Evolutionary conservation across 2,113 vertebrate species (phyloP), one percentile per base, ranked within the genome.

Genomic region (Megaptera novaeangliae): DNA sequence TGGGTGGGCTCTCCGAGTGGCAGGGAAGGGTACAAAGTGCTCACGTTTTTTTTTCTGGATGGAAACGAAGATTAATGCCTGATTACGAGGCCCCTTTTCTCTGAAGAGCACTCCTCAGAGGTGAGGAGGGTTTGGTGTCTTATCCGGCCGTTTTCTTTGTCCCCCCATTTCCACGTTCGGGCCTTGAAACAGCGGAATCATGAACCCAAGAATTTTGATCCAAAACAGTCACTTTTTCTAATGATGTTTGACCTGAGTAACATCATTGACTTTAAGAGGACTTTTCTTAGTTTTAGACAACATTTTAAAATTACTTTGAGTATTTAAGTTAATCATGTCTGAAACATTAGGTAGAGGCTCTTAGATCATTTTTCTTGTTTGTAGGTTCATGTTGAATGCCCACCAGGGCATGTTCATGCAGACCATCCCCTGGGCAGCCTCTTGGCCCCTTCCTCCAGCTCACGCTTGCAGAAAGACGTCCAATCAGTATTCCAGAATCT

Each of bases 321-420:
- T 80, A 29, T 80, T 86, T 72, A 23, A 9, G 29, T 85, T 36
- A 69, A 8, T 92, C 34, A 3, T 27, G 20, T 66, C 55, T n/a
- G 41, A 81, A 90, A 57, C 57, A 49, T 41, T 46, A 46, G 9
- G 21, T 68, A 2, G 41, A 86, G 90, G 29, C 21, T 52, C 46
- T 36, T 3, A 10, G 59, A 21, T 36, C 20, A 31, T 86, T 36
- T 66, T 44, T 63, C 23, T 69, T 31, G 34, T 31, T 34, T 64
- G 41, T 13, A 75, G 46, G n/a, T 93, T 57, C 59, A 90, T 52
- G 20, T 2, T 77, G 14, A 96, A 31, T 11, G 46, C 71, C 18
- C 29, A 20, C 23, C 2, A 44, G 0, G 31, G 6, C 44, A 36
- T 0, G 9, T 4, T 23, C 59, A 7, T 59, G 27, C 29, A 6